A percentile compares a stretch with the other conserved stretches of the same genome.
Evolutionary conservation across 2,797 vertebrate genomes (phyloP).

Genomic region (Myotis daubentonii): DNA sequence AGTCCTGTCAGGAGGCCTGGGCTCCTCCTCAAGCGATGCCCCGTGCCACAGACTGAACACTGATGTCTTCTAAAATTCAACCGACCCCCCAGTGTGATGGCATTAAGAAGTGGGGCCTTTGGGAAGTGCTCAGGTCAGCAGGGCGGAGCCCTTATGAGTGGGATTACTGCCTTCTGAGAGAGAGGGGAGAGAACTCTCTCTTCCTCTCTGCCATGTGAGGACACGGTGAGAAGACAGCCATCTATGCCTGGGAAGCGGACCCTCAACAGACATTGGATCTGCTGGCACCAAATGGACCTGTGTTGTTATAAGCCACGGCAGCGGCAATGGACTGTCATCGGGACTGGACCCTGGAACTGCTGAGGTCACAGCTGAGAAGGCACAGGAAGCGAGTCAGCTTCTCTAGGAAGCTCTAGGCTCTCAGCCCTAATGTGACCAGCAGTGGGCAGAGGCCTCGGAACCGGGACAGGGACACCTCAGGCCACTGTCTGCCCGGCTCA

Average conservation of each 20-base stretch:
- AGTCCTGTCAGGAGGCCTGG: not conserved
- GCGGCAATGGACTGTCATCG: not conserved
- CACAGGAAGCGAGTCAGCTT: not conserved
- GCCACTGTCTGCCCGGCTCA: not conserved
- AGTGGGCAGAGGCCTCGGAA: not conserved
- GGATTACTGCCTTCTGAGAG: not conserved
- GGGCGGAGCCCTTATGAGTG: not conserved
- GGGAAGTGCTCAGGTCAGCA: not conserved
- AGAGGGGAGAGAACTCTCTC: not conserved
- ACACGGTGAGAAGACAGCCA: not conserved
- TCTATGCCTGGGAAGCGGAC: not conserved
- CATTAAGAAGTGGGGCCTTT: not conserved
- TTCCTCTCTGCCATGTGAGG: not conserved
- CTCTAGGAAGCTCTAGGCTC: not conserved
- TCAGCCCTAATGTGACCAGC: not conserved
- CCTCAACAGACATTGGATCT: not conserved
- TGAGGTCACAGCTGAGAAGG: not conserved
- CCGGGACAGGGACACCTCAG: not conserved
- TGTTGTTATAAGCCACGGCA: not conserved
- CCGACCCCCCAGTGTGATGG: no score
- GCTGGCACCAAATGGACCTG: not conserved
- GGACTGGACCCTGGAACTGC: not conserved
- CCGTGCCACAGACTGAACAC: rapidly evolving
- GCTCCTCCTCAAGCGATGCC: not conserved
- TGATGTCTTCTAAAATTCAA: not conserved